Base-by-base conservation (phyloP, 1,140 invertebrate genomes). In the Calliphora vicina region DNA sequence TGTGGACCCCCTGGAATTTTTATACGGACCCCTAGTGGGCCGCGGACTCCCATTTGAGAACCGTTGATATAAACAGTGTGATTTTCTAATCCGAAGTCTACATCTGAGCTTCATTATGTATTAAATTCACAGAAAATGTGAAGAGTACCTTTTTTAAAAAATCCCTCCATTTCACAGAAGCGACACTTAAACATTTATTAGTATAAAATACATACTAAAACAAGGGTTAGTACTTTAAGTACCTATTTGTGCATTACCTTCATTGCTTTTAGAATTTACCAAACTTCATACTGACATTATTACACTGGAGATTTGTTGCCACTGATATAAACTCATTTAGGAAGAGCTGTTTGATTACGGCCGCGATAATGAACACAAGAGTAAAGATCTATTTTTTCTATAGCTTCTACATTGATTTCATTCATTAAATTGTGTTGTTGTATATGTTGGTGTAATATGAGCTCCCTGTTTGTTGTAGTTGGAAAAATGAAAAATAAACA, bases 401-500 rank as follows among this genome's bases (percentile, higher is more conserved):
- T 23, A 23, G 12, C 20, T 57, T 57, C 15, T 57, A 57, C n/a
- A 57, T n/a, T n/a, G 50, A 17, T 15, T 35, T n/a, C 50, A 57
- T 57, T n/a, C 50, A 57, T 57, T 57, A 26, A 73, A 29, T 27
- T 15, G 42, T n/a, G n/a, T n/a, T n/a, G 15, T 10, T 35, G 6
- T 35, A 2, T 35, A 35, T 35, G 3, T 45, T 20, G 29, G 5
- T 78, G 74, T 76, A 76, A 76, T 76, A 26, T 76, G 73, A 76
- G 35, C 27, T 35, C 35, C 6, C 35, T 76, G 73, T 29, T 27
- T 27, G 13, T 27, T 6, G 13, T 27, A 35, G 35, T n/a, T 76
- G 15, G 2, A 35, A 76, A 35, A 76, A n/a, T n/a, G n/a, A n/a
- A 74, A 76, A 42, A 42, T 42, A 76, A 76, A 76, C 73, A 76